Conservation (phyloP, 2,113 vertebrate species). For the Hypocryptadius cinnamomeus region DNA sequence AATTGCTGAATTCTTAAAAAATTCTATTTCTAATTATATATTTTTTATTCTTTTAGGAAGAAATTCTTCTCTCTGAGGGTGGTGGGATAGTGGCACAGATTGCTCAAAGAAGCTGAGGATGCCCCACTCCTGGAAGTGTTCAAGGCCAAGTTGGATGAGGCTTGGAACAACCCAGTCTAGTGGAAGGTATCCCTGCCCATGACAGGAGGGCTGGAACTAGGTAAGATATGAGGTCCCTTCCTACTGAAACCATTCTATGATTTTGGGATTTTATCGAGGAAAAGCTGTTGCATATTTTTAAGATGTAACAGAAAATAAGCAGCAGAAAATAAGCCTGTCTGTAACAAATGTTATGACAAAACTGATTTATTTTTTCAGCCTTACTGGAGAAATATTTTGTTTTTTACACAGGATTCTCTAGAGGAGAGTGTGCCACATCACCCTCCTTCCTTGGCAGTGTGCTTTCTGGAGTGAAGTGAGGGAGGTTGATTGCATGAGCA, state of each 20-base stretch:
- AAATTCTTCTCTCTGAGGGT: not conserved
- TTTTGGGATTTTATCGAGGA: not conserved
- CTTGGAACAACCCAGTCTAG: not conserved
- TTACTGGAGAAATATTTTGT: not conserved
- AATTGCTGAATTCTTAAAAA: not conserved
- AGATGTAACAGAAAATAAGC: not conserved
- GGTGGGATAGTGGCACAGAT: not conserved
- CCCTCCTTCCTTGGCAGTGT: not conserved
- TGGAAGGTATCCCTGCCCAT: not conserved
- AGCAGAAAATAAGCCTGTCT: not conserved
- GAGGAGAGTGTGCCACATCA: not conserved
- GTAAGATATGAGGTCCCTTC: not conserved
- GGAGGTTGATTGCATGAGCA: not conserved
- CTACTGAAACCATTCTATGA: not conserved
- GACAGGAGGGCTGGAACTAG: not conserved
- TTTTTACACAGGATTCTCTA: not conserved
- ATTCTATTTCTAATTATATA: not conserved
- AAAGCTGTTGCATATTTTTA: not conserved
- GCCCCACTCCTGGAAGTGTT: not conserved
- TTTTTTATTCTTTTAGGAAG: not conserved
- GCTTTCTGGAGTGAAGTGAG: not conserved
- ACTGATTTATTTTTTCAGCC: not conserved
- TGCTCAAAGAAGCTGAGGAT: not conserved
- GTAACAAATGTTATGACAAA: not conserved
- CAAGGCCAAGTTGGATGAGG: accelerated